Percentiles rank a stretch among this genome's conserved stretches.
These are phyloP conservation scores for Tadarida brasiliensis DNA, from an alignment of 2,797 vertebrate species.

Conservation along the genomic window DNA sequence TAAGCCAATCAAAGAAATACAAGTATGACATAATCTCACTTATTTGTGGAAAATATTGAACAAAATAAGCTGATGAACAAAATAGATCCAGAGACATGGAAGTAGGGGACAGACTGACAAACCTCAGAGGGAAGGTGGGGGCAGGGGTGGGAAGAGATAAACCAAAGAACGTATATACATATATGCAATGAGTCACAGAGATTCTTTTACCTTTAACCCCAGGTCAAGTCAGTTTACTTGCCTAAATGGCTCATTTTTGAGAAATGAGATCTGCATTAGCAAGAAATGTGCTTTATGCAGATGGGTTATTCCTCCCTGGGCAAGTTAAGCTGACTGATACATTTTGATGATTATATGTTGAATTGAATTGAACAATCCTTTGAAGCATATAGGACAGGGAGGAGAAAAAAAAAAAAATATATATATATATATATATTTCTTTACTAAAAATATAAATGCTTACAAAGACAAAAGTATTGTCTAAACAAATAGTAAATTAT, in stretches of 20 bases:
- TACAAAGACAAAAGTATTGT: background rate
- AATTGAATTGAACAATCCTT: background rate
- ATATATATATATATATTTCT: background rate
- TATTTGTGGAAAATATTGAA: too few species aligned
- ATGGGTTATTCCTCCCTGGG: background rate
- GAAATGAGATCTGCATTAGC: background rate
- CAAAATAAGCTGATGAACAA: too few species aligned
- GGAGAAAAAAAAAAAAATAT: background rate
- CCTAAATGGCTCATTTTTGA: background rate
- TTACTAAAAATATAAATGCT: slow-evolving; percentile 8
- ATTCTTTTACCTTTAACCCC: background rate
- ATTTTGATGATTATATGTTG: background rate
- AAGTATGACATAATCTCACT: too few species aligned
- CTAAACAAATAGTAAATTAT: background rate
- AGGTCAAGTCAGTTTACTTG: background rate
- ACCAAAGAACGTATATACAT: too few species aligned
- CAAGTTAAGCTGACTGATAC: background rate
- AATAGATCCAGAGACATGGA: too few species aligned
- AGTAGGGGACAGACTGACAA: too few species aligned
- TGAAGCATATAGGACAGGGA: background rate
- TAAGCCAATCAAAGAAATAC: too few species aligned
- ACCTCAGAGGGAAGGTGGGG: too few species aligned
- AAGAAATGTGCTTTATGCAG: background rate
- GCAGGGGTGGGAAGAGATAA: too few species aligned
- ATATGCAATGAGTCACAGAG: background rate